These are phyloP conservation scores for Micromys minutus DNA, from an alignment of 2,113 vertebrate genomes.

Conservation along the genomic window DNA sequence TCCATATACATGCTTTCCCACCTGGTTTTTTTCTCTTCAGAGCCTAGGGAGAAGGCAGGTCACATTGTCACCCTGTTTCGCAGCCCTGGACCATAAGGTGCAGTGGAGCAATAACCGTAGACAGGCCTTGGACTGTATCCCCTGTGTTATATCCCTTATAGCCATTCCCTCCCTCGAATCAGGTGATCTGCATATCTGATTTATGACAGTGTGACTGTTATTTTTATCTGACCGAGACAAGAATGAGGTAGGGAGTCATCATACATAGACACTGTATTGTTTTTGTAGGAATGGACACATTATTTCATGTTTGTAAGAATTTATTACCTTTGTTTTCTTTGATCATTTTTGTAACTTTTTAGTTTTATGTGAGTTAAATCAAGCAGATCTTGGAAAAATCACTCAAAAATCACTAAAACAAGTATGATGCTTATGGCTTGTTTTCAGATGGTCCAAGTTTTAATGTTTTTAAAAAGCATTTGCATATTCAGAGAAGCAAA, in stretches of 20 bases:
- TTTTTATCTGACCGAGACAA: neutral
- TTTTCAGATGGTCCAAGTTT: neutral
- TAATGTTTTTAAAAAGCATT: neutral
- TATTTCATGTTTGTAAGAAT: neutral
- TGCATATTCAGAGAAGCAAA: neutral
- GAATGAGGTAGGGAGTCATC: neutral
- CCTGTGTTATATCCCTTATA: rapidly evolving
- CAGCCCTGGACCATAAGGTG: neutral
- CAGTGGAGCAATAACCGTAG: too few species aligned
- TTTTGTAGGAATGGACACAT: neutral
- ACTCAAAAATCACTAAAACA: neutral
- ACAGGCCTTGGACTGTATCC: rapidly evolving
- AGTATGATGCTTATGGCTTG: neutral
- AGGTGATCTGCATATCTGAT: neutral
- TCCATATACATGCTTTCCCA: rapidly evolving
- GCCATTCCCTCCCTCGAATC: rapidly evolving
- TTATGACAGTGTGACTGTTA: neutral
- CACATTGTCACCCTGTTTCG: neutral
- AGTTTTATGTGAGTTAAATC: neutral
- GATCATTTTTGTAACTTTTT: neutral
- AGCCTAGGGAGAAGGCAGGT: neutral
- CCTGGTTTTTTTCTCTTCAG: neutral
- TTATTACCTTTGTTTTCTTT: neutral
- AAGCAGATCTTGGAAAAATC: neutral
- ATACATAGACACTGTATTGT: neutral